A percentile compares a stretch with the other conserved stretches of the same genome.
Evolutionary conservation across 2,113 vertebrate genomes (phyloP).

Genomic region (Apus apus): DNA sequence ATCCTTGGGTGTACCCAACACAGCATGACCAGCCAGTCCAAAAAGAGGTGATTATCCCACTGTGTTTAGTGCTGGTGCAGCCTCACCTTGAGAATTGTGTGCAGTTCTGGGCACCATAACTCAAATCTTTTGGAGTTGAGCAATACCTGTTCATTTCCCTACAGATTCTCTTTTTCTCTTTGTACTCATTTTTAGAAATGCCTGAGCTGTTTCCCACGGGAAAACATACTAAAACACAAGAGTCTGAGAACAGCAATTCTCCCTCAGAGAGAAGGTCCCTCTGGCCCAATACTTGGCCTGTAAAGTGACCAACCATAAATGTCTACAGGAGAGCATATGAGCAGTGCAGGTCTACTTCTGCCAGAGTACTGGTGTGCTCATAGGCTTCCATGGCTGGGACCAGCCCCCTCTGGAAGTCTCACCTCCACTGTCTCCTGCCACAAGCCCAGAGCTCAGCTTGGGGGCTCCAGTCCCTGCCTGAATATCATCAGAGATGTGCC

Average conservation of each 20-base stretch:
- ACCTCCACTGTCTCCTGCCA: neutral
- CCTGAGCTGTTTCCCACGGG: neutral
- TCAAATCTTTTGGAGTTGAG: neutral
- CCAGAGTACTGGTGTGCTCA: neutral
- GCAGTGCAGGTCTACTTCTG: neutral
- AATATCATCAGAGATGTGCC: no score
- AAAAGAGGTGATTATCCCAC: neutral
- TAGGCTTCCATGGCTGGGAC: neutral
- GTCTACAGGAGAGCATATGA: neutral
- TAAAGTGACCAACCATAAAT: neutral
- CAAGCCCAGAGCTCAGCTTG: neutral
- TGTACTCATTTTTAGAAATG: neutral
- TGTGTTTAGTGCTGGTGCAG: neutral
- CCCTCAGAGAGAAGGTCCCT: neutral
- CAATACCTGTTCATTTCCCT: no score
- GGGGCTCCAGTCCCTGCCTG: neutral
- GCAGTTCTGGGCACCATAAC: fast-evolving
- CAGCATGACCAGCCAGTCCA: fast-evolving
- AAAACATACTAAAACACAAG: neutral
- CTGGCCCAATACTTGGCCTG: neutral
- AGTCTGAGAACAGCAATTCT: neutral
- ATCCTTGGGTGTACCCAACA: neutral
- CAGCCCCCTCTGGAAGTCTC: neutral
- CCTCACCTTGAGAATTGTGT: neutral
- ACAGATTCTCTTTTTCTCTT: no score